These are phyloP conservation scores for Oscheius sp. DNA, from an alignment of 2,888 invertebrate genomes.

Conservation along the genomic window DNA sequence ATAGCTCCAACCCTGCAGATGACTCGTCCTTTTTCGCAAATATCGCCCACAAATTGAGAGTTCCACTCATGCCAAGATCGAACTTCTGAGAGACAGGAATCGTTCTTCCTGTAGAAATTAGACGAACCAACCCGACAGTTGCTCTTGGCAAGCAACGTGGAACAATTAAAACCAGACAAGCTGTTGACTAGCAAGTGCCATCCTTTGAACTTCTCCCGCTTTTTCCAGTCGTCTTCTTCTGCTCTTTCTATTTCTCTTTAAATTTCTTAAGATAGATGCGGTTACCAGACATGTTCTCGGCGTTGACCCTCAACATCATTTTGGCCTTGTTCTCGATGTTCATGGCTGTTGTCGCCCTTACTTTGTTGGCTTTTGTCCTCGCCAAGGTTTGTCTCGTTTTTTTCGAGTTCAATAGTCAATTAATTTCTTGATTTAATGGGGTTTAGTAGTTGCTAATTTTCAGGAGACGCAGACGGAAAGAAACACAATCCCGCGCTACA, in stretches of 20 bases:
- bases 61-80: no score
- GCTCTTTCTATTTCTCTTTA: neutral
- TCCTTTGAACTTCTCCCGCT: no score
- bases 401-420: neutral
- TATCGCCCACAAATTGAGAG: no score
- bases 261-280: constrained; percentile 26
- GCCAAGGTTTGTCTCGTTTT: constrained; percentile 28
- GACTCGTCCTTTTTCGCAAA: no score
- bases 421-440: neutral
- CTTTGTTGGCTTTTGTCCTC: constrained; percentile 45
- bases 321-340: constrained; percentile 48
- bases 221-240: neutral
- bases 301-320: constrained; percentile 41
- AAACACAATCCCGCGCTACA: constrained; percentile 16
- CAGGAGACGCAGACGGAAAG: constrained; percentile 32
- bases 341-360: constrained; percentile 45
- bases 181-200: no score
- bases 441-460: neutral
- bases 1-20: no score
- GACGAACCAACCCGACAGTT: no score
- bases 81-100: no score
- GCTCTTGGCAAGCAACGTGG: no score
- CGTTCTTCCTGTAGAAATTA: no score
- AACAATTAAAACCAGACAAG: no score
- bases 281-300: constrained; percentile 40